These are phyloP conservation scores for Pteruthius melanotis DNA, from an alignment of 2,113 vertebrate species.

Conservation along the genomic window DNA sequence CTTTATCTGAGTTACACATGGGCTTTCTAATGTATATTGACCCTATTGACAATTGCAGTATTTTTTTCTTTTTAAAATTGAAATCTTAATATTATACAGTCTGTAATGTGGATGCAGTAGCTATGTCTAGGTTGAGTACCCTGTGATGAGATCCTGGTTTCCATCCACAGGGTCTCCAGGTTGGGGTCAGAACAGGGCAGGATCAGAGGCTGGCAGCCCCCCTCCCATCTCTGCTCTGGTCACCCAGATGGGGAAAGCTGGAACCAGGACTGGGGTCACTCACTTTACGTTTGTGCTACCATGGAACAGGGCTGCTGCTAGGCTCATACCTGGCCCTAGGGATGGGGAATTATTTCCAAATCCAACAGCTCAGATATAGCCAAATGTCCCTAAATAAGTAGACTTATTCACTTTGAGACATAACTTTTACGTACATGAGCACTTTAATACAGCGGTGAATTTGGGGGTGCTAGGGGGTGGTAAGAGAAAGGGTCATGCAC, in stretches of 20 bases:
- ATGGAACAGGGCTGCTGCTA: not conserved
- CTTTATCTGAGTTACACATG: not conserved
- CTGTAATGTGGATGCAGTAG: not conserved
- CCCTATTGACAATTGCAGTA: not conserved
- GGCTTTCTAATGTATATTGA: not conserved
- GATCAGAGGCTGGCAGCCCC: not conserved
- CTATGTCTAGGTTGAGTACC: not conserved
- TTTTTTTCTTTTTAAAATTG: not conserved
- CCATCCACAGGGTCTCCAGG: not conserved
- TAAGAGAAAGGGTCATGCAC: not conserved
- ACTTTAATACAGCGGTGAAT: not conserved
- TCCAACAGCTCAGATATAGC: not conserved
- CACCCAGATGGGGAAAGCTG: not conserved
- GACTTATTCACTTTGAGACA: not conserved
- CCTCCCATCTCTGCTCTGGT: not conserved
- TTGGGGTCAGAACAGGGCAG: not conserved
- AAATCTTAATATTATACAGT: not conserved
- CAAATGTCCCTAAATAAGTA: not conserved
- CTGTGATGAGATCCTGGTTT: not conserved
- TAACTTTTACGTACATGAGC: not conserved
- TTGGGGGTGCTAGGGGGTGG: fast-evolving
- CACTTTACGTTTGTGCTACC: fast-evolving
- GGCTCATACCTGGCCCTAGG: not conserved
- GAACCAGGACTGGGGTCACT: not conserved
- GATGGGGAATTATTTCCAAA: not conserved